Evolutionary conservation across 92 coral and sea anemone species (phyloP).

Genomic region (Parazoanthus swiftii): DNA sequence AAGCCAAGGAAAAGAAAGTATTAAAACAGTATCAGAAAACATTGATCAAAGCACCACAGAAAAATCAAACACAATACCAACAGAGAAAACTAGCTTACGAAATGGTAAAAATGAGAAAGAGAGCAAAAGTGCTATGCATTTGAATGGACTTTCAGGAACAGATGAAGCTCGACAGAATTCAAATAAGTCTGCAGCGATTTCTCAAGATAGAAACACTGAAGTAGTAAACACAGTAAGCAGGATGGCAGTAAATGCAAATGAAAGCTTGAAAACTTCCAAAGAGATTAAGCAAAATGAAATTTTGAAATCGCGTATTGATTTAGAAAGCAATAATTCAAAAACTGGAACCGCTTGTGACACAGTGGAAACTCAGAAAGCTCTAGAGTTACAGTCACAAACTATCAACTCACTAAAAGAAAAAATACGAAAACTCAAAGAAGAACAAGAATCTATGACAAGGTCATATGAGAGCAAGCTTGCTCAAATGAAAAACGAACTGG

Average conservation of each 20-base stretch:
- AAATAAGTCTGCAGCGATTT: neutral
- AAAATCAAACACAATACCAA: neutral
- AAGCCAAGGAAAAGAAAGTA: neutral
- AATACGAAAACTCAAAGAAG: slow-evolving; percentile 65
- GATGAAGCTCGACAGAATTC: neutral
- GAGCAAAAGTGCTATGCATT: neutral
- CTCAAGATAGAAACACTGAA: neutral
- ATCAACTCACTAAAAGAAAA: slow-evolving; percentile 65
- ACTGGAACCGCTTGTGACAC: neutral
- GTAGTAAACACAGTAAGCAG: neutral
- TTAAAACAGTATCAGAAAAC: neutral
- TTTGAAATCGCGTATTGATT: neutral
- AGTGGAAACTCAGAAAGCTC: neutral
- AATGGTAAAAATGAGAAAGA: neutral
- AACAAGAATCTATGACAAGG: slow-evolving; percentile 53
- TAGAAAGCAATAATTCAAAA: neutral
- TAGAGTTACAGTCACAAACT: neutral
- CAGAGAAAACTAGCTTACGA: neutral
- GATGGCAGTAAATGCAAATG: neutral
- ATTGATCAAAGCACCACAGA: neutral
- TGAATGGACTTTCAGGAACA: neutral
- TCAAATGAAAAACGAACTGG: slow-evolving; percentile 67
- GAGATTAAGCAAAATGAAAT: neutral
- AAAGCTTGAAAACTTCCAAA: neutral
- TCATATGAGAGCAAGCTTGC: slow-evolving; percentile 70